Conservation (phyloP, 2,113 vertebrate genomes). For the Rana temporaria region DNA sequence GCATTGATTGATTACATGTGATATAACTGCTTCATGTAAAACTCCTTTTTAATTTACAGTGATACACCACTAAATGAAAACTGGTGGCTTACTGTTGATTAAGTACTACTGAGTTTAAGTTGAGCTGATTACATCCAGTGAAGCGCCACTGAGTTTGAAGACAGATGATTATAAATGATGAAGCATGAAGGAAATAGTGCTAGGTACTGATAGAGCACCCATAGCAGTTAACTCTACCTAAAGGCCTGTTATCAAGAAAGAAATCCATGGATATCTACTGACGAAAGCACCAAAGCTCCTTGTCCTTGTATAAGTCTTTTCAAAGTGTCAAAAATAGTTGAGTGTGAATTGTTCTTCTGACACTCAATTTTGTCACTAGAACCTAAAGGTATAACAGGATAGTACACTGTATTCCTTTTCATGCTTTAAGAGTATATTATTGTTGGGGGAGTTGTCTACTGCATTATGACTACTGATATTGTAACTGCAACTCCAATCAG, state of each 20-base stretch:
- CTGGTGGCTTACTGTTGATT: constrained; percentile 19
- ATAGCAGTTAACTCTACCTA: too few relatives aligned
- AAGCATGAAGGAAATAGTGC: neutral
- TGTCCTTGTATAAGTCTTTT: too few relatives aligned
- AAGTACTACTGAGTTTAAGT: constrained; percentile 17
- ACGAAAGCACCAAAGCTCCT: neutral
- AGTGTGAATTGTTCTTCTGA: neutral
- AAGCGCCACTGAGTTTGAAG: neutral
- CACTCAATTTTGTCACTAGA: neutral
- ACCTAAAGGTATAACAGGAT: too few relatives aligned
- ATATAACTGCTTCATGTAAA: neutral
- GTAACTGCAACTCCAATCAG: too few relatives aligned
- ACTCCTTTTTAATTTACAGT: constrained; percentile 24
- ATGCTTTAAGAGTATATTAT: too few relatives aligned
- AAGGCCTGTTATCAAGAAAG: too few relatives aligned
- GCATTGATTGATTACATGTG: constrained; percentile 39
- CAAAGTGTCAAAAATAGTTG: neutral
- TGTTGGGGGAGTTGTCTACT: too few relatives aligned
- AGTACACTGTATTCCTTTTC: too few relatives aligned
- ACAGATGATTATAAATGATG: constrained; percentile 32
- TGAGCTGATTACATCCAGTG: constrained; percentile 24
- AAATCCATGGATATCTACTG: neutral
- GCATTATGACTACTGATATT: too few relatives aligned
- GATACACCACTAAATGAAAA: constrained; percentile 24
- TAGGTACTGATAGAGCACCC: too few relatives aligned